Conservation (phyloP, 2,113 vertebrate genomes). For the Narcine bancroftii region DNA sequence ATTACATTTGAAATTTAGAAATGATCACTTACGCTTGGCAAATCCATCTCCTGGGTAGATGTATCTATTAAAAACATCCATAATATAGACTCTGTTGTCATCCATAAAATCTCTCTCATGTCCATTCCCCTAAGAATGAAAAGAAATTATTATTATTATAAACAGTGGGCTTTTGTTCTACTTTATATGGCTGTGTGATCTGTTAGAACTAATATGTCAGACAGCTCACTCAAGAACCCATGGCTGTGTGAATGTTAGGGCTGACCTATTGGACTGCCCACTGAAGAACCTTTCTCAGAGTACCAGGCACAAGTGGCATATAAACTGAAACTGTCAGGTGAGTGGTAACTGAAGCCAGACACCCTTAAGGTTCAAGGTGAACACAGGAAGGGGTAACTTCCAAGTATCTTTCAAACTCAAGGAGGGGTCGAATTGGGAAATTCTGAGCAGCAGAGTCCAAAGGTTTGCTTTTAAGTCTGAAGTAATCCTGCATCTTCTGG, state of each 20-base stretch:
- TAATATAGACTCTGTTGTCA: slow-evolving; percentile 82
- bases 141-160: slow-evolving; percentile 26
- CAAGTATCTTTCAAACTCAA: background rate
- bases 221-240: no score
- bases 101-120: slow-evolving; percentile 89
- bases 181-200: background rate
- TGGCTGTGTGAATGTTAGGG: no score
- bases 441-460: background rate
- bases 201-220: no score
- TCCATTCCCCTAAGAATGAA: slow-evolving; percentile 75
- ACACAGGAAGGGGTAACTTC: background rate
- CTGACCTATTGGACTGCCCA: no score
- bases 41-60: slow-evolving; percentile 83
- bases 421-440: no score
- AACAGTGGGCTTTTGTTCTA: background rate
- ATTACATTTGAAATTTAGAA: slow-evolving; percentile 1
- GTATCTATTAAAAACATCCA: slow-evolving; percentile 88
- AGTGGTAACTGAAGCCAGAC: background rate
- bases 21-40: slow-evolving; percentile 75
- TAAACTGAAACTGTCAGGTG: background rate
- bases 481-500: background rate
- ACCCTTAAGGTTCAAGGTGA: background rate
- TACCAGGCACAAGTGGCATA: no score
- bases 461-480: background rate
- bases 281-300: no score